These are phyloP conservation scores for Clitarchus hookeri DNA, from an alignment of 2,888 invertebrate genomes.

Conservation along the genomic window DNA sequence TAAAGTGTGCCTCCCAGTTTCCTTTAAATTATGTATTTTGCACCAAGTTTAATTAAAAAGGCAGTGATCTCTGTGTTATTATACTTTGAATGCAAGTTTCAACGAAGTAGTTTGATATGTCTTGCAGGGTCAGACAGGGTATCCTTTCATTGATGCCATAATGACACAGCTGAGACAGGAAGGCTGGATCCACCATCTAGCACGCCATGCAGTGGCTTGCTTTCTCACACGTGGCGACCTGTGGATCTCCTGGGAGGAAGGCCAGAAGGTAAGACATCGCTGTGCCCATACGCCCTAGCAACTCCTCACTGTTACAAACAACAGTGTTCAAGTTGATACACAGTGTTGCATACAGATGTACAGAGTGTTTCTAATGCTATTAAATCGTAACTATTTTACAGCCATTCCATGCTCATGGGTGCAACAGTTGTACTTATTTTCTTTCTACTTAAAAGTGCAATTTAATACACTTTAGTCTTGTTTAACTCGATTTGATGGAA, in stretches of 20 bases:
- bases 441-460: too few relatives aligned
- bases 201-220: conserved; percentile 76
- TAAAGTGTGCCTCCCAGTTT: too few relatives aligned
- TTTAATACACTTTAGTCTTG: too few relatives aligned
- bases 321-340: neutral
- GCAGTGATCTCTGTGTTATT: conserved; percentile 1
- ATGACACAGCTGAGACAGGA: conserved; percentile 74
- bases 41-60: neutral
- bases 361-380: too few relatives aligned
- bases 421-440: too few relatives aligned
- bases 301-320: too few relatives aligned
- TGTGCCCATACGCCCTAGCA: neutral
- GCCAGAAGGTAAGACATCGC: conserved; percentile 57
- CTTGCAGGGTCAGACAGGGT: conserved; percentile 65
- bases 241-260: conserved; percentile 77
- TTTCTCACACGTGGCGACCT: conserved; percentile 75
- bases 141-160: conserved; percentile 76
- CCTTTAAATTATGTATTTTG: neutral
- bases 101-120: neutral
- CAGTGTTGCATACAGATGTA: too few relatives aligned
- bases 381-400: too few relatives aligned
- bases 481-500: too few relatives aligned
- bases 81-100: neutral
- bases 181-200: conserved; percentile 78
- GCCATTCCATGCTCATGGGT: too few relatives aligned